phyloP scores from a whole-genome alignment of 2,797 vertebrate genomes.

The Balearica regulorum region DNA sequence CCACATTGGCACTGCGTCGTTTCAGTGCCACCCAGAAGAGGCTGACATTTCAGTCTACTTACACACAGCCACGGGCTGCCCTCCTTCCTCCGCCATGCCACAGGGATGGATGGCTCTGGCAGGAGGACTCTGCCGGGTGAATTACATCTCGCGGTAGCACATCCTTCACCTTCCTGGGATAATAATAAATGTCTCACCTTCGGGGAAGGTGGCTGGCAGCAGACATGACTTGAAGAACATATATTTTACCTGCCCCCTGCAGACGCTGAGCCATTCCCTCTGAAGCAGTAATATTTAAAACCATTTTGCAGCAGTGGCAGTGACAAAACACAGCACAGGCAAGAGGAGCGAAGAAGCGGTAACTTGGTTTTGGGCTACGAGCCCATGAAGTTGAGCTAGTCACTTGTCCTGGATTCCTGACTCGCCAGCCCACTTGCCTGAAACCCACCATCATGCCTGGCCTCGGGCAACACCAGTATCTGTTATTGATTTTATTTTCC shows the following conservation, averaged over 20 bases:
- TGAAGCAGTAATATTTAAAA: background rate
- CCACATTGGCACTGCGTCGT: rapidly evolving
- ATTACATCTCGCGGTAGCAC: background rate
- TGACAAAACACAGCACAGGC: background rate
- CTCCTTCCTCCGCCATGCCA: background rate
- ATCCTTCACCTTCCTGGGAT: background rate
- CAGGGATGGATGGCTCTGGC: background rate
- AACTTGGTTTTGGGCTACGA: background rate
- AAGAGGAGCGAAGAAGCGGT: background rate
- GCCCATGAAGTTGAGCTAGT: background rate
- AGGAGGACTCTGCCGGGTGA: background rate
- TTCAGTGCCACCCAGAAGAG: rapidly evolving
- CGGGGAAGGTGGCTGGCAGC: background rate
- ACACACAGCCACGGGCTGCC: background rate
- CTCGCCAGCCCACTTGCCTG: background rate
- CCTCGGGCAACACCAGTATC: background rate
- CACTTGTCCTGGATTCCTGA: background rate
- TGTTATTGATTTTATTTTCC: background rate
- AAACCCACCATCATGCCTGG: background rate
- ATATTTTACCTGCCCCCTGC: background rate
- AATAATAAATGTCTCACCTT: background rate
- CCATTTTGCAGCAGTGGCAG: background rate
- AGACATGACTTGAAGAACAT: background rate
- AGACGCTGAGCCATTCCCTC: background rate
- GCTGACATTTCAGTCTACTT: background rate